phyloP scores from a whole-genome alignment of 2,888 invertebrate species.

The Brachylomia viminalis region DNA sequence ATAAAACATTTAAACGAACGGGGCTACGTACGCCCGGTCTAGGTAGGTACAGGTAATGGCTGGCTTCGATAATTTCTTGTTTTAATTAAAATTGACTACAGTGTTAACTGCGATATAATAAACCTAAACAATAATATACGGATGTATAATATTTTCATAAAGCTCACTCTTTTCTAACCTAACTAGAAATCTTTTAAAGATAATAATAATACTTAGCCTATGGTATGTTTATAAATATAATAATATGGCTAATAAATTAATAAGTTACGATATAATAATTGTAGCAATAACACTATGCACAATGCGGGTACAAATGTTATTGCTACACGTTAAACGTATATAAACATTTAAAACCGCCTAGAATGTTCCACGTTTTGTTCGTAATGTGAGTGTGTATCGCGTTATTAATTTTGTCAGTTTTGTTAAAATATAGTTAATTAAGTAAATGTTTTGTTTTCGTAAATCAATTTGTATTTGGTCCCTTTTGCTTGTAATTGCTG shows the following conservation, averaged over 20 bases:
- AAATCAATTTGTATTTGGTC: slow-evolving; percentile 88
- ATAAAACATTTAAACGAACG: slow-evolving; percentile 80
- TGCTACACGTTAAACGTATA: slow-evolving; percentile 72
- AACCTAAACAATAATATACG: slow-evolving; percentile 82
- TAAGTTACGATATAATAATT: slow-evolving; percentile 81
- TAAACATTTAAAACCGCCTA: slow-evolving; percentile 82
- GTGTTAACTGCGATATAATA: slow-evolving; percentile 78
- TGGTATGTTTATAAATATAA: slow-evolving; percentile 90
- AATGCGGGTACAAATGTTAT: slow-evolving; percentile 73
- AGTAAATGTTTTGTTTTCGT: slow-evolving; percentile 77
- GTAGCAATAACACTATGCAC: slow-evolving; percentile 78
- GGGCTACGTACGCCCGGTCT: slow-evolving; percentile 71
- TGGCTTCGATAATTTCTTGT: slow-evolving; percentile 82
- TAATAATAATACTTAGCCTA: slow-evolving; percentile 89
- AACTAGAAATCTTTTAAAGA: slow-evolving; percentile 89
- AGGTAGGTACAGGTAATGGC: slow-evolving; percentile 88
- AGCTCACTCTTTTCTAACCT: slow-evolving; percentile 89
- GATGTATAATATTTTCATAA: slow-evolving; percentile 85
- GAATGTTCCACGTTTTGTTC: slow-evolving; percentile 83
- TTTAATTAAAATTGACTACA: slow-evolving; percentile 81
- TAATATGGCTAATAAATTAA: slow-evolving; percentile 89
- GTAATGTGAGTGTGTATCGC: slow-evolving; percentile 75
- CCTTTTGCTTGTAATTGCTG: slow-evolving; percentile 90
- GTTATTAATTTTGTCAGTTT: slow-evolving; percentile 84
- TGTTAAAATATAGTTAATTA: slow-evolving; percentile 80